Evolutionary conservation across 2,888 invertebrate species (phyloP), one percentile per base, ranked within the genome.

Genomic region (Galerucella pusilla): DNA sequence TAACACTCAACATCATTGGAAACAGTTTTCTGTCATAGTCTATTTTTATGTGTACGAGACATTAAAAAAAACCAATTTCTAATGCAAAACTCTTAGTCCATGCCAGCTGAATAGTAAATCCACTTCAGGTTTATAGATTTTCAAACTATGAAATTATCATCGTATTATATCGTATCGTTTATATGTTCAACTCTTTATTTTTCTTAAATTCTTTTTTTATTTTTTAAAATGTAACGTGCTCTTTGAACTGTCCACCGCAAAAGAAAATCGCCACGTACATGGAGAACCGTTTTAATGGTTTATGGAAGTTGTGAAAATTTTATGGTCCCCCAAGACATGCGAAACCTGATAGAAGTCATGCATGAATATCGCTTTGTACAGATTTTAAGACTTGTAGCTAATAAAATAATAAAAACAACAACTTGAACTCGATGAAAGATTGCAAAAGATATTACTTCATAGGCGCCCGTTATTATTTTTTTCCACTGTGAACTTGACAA

Each of bases 301-400:
- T 71, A 71, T 71, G 54, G 61, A 16, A 64, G 60, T 35, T 42
- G 42, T 71, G 64, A 71, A 71, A 71, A 64, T 64, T 71, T 64
- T 64, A 71, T 64, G 25, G 68, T 68, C 16, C 25, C 35, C 54
- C 60, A 42, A 45, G 59, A 71, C 71, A 71, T 71, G 71, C 71
- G 63, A 71, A 71, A 63, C 57, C 63, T 28, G 46, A 63, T 28
- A 25, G 49, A 64, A 64, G 64, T 54, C 71, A 71, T 71, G 71
- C 71, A 60, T 60, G 60, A 28, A 60, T 60, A 60, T 60, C 11
- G 25, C 11, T 14, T 60, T 28, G 25, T 60, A 28, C 14, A 12
- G 60, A 60, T 60, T 28, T 28, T 60, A 28, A 60, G 14, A 25
- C 3, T 60, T 60, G 25, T 60, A 20, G 3, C 28, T 60, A 25